Evolutionary conservation across 2,113 vertebrate genomes (phyloP), one percentile per base, ranked within the genome.

Genomic region (Probosciger aterrimus): DNA sequence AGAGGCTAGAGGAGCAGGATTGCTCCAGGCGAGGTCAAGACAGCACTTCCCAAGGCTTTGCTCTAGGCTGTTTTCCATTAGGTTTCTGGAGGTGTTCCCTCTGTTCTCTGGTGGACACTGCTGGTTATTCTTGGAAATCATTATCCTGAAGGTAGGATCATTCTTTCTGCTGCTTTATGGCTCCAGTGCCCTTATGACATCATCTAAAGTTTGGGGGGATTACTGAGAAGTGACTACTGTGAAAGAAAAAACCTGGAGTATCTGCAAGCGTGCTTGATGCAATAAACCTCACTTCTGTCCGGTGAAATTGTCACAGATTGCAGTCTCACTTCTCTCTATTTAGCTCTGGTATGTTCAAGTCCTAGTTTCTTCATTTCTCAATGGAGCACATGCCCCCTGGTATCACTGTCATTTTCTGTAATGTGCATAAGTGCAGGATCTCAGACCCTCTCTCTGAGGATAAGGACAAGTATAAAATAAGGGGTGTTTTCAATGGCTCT

Each of bases 361-460:
- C 43, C 50, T 74, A 20, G 2, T 68, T 95, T 94, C 33, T 76
- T 85, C 5, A 8, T 87, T 86, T 87, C 49, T 70, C 14, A 25
- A 0, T 2, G 17, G 22, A 44, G 14, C n/a, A 14, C 1, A 0
- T 76, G 55, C 59, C 18, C 11, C 33, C 19, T 31, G 2, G 9
- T 88, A 10, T 73, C 31, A 3, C 7, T 69, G 41, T 76, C 4
- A 25, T 47, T 77, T 95, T 68, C 43, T 84, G 31, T 86, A 76
- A 49, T 0, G 1, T 52, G 28, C 37, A 22, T 33, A 16, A 15
- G 23, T 47, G 55, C 24, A 35, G 57, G 52, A 82, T 91, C 84
- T 59, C 4, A 1, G 68, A 70, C 30, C 2, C 20, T 75, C 43
- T 39, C 33, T 7, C 50, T 71, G 35, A 44, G 43, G 55, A 25